Evolutionary conservation across 2,888 invertebrate species (phyloP), one percentile per base, ranked within the genome.

Genomic region (Eristalinus sepulchralis): DNA sequence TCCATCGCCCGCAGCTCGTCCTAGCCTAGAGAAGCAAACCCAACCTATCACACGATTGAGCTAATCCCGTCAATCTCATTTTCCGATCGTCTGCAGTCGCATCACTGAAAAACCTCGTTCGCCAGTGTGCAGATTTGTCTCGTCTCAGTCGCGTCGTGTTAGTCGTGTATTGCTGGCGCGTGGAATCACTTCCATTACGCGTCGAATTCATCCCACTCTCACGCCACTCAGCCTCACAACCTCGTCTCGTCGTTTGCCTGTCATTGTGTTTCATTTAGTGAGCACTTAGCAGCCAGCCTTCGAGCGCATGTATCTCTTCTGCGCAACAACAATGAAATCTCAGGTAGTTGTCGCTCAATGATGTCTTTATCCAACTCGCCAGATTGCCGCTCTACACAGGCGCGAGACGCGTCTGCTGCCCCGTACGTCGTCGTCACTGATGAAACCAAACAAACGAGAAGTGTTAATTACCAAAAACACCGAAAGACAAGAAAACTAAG

Each of bases 391-490:
- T 17, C 47, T 47, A 5, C 47, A n/a, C n/a, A n/a, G 47, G 47
- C 47, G 47, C 17, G 47, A 47, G 47, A 47, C 47, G 47, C 17
- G 47, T 17, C 47, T 34, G 27, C 27, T 27, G 27, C 27, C 27
- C 34, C 8, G n/a, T n/a, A n/a, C n/a, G 47, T 17, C 47, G n/a
- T 17, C 0, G 47, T n/a, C 47, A 79, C 39, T 86, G 82, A 83
- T 83, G 85, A 83, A 82, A 86, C 36, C 62, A 17, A 86, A 27
- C 27, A 27, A 86, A 86, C 85, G 39, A 73, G 85, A 82, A 82
- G 85, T 86, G 82, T 86, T 86, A 86, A 86, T 86, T 86, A 83
- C 83, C 72, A 31, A 73, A 72, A 59, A 73, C 73, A 68, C 77
- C 68, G 53, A 66, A 53, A 55, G 72, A 85, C 84, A 67, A 64